A percentile compares a stretch with the other conserved stretches of the same genome.
Evolutionary conservation across 2,797 vertebrate species (phyloP).

Genomic region (Labeo calbasu): DNA sequence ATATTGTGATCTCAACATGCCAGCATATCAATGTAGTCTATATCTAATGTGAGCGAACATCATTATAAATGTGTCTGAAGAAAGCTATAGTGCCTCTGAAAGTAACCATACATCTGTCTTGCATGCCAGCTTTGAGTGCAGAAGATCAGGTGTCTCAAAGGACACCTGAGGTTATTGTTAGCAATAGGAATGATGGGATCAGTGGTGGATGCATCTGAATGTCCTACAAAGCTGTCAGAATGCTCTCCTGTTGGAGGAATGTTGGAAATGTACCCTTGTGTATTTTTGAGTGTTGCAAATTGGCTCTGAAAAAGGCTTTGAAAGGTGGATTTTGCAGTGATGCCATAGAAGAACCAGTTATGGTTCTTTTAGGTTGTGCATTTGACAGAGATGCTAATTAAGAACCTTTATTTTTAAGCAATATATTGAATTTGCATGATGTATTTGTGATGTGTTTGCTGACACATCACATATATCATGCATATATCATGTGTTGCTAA

Average conservation of each 20-base stretch:
- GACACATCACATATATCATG: no score
- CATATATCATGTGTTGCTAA: no score
- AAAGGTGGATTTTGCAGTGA: neutral
- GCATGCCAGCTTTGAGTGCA: neutral
- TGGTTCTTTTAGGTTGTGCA: no score
- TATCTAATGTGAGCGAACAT: neutral
- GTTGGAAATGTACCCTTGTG: constrained; percentile 19
- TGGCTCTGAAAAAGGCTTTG: neutral
- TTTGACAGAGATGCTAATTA: no score
- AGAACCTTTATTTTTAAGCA: no score
- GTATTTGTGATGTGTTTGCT: neutral
- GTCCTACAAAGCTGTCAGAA: constrained; percentile 34
- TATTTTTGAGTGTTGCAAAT: constrained; percentile 22
- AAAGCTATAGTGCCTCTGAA: neutral
- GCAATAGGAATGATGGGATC: neutral
- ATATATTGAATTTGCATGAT: neutral
- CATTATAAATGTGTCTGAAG: neutral
- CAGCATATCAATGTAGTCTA: neutral
- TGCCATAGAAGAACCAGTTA: no score
- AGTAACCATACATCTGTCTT: neutral
- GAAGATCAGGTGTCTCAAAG: constrained; percentile 7
- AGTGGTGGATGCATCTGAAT: neutral
- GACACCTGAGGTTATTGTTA: constrained; percentile 37
- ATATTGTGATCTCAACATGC: neutral
- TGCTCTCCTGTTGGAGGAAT: constrained; percentile 28